These are phyloP conservation scores for Euleptes europaea DNA, from an alignment of 2,113 vertebrate genomes.

Conservation along the genomic window DNA sequence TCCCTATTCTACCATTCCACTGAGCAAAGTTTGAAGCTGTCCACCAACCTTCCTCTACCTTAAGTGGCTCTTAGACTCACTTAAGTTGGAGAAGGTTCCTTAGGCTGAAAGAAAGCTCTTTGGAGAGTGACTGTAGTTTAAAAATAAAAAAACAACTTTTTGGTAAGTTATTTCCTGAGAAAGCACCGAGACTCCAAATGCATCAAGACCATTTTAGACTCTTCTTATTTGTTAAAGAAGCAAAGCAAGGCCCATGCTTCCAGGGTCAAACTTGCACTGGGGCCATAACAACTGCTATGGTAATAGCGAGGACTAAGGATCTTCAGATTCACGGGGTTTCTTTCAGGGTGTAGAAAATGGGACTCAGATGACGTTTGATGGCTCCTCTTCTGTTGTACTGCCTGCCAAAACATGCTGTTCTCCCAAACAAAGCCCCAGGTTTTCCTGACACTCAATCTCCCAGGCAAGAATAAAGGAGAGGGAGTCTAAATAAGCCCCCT, in stretches of 20 bases:
- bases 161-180: neutral
- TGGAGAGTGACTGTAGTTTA: neutral
- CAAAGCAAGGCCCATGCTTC: neutral
- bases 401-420: slow-evolving; percentile 7
- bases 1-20: too few relatives aligned
- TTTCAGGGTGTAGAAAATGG: neutral
- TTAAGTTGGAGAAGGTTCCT: too few relatives aligned
- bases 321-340: neutral
- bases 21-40: too few relatives aligned
- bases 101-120: too few relatives aligned
- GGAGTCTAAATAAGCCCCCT: slow-evolving; percentile 15
- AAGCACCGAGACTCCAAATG: neutral
- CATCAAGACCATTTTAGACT: neutral
- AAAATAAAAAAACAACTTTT: neutral
- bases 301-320: too few relatives aligned
- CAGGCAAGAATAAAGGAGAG: slow-evolving; percentile 20
- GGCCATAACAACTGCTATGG: neutral
- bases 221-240: neutral
- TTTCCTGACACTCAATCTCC: slow-evolving; percentile 19
- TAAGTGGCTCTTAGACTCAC: too few relatives aligned
- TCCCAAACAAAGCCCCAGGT: slow-evolving; percentile 21
- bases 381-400: neutral
- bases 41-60: too few relatives aligned
- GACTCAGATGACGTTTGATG: neutral
- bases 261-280: neutral